Evolutionary conservation across 2,113 vertebrate species (phyloP), one percentile per base, ranked within the genome.

Genomic region (Rhynchomys soricoides): DNA sequence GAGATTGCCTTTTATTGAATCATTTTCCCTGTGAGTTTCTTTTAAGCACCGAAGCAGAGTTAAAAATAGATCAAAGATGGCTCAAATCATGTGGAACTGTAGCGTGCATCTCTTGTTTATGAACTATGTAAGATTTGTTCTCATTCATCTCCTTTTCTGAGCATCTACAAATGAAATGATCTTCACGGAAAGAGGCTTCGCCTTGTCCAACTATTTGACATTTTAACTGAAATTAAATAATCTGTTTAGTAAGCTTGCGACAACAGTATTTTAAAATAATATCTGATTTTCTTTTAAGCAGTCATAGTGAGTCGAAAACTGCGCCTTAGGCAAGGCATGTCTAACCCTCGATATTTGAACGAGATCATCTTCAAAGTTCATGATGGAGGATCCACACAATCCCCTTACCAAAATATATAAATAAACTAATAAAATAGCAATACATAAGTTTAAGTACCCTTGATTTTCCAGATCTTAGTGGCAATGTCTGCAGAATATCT

Each of bases 61-160:
- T 97, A 96, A 97, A 96, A 97, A 97, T 96, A 97, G 94, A 93
- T 95, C 88, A 89, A 91, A 92, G 86, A 83, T 95, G 86, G 34
- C 86, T 97, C 3, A 12, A 79, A 82, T 85, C 90, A 91, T 83
- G 45, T 79, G 82, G 94, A 89, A 57, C 48, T 22, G 2, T 48
- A 29, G 34, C 81, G 37, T 75, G 4, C 52, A 70, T 89, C 95
- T 97, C 79, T 96, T 97, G 86, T 94, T 97, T 97, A 97, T 95
- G 90, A 96, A 55, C 74, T 79, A 2, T 66, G 29, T 50, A 55
- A 89, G 45, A 48, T 29, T 94, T 78, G 68, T 22, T 2, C 19
- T 90, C 77, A 40, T 75, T 89, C 70, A 12, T 66, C 73, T 66
- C 17, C 34, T 91, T 74, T 74, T 93, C 74, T 91, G 62, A 95